Percentiles rank a stretch among this genome's conserved stretches.
phyloP scores from a whole-genome alignment of 2,888 invertebrate genomes.

The Gymnocheta viridis region DNA sequence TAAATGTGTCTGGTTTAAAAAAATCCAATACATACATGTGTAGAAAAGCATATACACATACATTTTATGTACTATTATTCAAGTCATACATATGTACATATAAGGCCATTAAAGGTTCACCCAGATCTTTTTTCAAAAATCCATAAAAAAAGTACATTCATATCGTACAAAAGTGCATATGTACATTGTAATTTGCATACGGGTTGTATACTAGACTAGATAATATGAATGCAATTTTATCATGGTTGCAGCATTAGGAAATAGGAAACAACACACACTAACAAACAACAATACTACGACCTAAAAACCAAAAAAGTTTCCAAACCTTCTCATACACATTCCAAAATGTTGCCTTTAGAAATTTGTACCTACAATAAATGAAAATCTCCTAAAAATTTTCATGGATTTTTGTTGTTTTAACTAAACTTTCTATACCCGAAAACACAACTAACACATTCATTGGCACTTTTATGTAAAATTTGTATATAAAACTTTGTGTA shows the following conservation, averaged over 20 bases:
- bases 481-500: slow-evolving; percentile 12
- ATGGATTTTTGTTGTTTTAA: slow-evolving; percentile 2
- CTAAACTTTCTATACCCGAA: slow-evolving; percentile 58
- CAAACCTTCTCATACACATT: slow-evolving; percentile 19
- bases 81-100: slow-evolving; percentile 32
- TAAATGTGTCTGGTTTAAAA: slow-evolving; percentile 66
- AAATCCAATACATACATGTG: not conserved
- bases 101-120: slow-evolving; percentile 63
- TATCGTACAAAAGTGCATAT: slow-evolving; percentile 37
- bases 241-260: slow-evolving; percentile 67
- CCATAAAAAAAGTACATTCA: not conserved
- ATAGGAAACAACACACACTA: slow-evolving; percentile 44
- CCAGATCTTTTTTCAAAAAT: slow-evolving; percentile 45
- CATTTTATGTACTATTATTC: slow-evolving; percentile 24
- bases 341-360: slow-evolving; percentile 50
- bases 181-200: slow-evolving; percentile 57
- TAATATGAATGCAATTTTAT: slow-evolving; percentile 66
- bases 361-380: slow-evolving; percentile 37
- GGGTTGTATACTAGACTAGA: slow-evolving; percentile 35
- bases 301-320: slow-evolving; percentile 52
- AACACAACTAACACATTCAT: slow-evolving; percentile 49
- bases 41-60: not conserved
- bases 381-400: slow-evolving; percentile 34
- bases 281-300: slow-evolving; percentile 47
- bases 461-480: slow-evolving; percentile 57